Evolutionary conservation across 1,140 invertebrate genomes (phyloP), one percentile per base, ranked within the genome.

Genomic region (Tetragonula clypearis): DNA sequence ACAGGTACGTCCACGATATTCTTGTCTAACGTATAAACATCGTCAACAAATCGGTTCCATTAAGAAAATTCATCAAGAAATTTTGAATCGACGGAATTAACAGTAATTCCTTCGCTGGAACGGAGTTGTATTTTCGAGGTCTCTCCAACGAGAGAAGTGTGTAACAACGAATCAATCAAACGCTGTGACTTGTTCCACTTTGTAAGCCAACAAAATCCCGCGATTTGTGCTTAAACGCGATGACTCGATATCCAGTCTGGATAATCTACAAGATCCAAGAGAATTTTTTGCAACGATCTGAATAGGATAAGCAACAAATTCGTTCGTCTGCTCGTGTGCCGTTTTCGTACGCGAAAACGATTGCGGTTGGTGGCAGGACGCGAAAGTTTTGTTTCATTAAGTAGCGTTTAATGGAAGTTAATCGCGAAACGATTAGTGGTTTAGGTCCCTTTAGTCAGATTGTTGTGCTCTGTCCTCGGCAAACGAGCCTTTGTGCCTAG

Each of bases 1-100:
- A 99, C 96, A 97, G 98, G 98, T 99, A 96, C 95, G 96, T 96
- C 72, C 26, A 6, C 53, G 17, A 87, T 35, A 26, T 14, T 35
- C 21, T 35, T 30, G 1, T 30, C 30, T 1, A 17, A 60, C n/a
- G 26, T 0, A 12, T 4, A 17, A 8, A 62, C 26, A 6, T 66
- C 14, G 14, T 8, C 15, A 15, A 5, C 14, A 6, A 66, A 66
- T 26, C 15, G 15, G 15, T 2, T 66, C n/a, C 2, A 8, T 3
- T 1, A n/a, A n/a, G 11, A 62, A n/a, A 62, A 8, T 49, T 0
- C 8, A 30, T 30, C 8, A 49, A 8, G 8, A 49, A 49, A 49
- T 8, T 30, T 35, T 35, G 41, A 49, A 49, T 49, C 41, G 41
- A 8, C 41, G 0, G 6, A 49, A 49, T 49, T 8, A 8, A 49